Conservation (phyloP, 2,797 vertebrate species). For the Ispidina lecontei region DNA sequence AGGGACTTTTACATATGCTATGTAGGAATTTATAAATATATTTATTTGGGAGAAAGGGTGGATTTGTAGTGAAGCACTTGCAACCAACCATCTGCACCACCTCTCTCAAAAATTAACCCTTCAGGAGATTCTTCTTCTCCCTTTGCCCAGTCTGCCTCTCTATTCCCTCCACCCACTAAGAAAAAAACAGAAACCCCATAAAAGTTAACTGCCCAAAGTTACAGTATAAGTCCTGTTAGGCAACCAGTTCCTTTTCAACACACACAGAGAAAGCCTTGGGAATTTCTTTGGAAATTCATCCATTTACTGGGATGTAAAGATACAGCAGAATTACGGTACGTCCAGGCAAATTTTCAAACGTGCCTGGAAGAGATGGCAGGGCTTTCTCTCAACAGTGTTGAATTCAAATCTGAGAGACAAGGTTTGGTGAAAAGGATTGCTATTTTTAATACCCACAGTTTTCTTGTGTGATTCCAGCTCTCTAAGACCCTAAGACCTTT, state of each 20-base stretch:
- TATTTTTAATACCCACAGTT: conserved; percentile 51
- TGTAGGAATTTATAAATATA: not conserved
- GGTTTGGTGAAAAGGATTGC: conserved; percentile 40
- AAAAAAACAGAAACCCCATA: not conserved
- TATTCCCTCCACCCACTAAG: not conserved
- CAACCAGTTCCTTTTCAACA: not conserved
- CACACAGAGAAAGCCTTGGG: conserved; percentile 7
- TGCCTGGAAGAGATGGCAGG: not conserved
- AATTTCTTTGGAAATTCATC: conserved; percentile 14
- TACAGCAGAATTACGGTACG: not conserved
- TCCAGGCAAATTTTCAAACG: conserved; percentile 3
- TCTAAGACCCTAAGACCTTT: conserved; percentile 72
- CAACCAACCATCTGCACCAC: not conserved
- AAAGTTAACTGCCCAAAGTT: not conserved
- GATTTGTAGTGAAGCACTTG: not conserved
- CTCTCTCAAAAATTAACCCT: not conserved
- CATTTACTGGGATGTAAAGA: not conserved
- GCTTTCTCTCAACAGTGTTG: conserved; percentile 15
- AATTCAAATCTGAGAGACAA: conserved; percentile 52
- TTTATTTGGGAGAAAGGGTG: not conserved
- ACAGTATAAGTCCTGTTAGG: not conserved
- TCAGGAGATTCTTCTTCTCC: not conserved
- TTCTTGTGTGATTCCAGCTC: conserved; percentile 68
- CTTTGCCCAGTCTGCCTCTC: not conserved
- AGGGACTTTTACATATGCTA: not conserved